phyloP scores from a whole-genome alignment of 2,888 invertebrate species.

The Ophonus ardosiacus region DNA sequence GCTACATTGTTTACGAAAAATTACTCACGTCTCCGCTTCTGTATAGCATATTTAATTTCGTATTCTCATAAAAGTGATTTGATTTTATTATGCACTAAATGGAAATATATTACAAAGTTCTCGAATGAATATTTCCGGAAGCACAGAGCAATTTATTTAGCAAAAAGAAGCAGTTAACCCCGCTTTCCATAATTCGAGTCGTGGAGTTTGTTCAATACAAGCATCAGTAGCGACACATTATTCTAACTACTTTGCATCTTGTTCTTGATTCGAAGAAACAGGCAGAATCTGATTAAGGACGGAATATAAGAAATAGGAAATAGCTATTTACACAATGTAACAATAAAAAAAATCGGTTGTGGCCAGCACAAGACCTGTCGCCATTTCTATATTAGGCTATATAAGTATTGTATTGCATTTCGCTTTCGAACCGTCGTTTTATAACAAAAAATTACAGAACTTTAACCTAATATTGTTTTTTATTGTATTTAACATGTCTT shows the following conservation, averaged over 20 bases:
- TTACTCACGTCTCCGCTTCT: too few relatives aligned
- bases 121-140: not conserved
- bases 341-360: too few relatives aligned
- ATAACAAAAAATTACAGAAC: too few relatives aligned
- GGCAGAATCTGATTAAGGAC: not conserved
- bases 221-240: constrained; percentile 17
- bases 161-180: constrained; percentile 8
- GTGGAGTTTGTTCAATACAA: constrained; percentile 12
- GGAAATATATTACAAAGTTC: not conserved
- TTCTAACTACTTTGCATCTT: constrained; percentile 26
- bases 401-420: too few relatives aligned
- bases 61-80: not conserved
- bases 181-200: not conserved
- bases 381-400: too few relatives aligned
- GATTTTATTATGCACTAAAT: not conserved
- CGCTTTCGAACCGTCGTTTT: too few relatives aligned
- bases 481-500: too few relatives aligned
- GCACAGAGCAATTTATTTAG: constrained; percentile 8
- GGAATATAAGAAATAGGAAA: not conserved
- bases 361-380: too few relatives aligned
- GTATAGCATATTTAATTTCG: not conserved
- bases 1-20: too few relatives aligned
- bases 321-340: not conserved
- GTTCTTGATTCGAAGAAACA: constrained; percentile 14
- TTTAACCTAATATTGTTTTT: too few relatives aligned